Evolutionary conservation across 2,113 vertebrate species (phyloP).

Genomic region (Cynoglossus semilaevis): DNA sequence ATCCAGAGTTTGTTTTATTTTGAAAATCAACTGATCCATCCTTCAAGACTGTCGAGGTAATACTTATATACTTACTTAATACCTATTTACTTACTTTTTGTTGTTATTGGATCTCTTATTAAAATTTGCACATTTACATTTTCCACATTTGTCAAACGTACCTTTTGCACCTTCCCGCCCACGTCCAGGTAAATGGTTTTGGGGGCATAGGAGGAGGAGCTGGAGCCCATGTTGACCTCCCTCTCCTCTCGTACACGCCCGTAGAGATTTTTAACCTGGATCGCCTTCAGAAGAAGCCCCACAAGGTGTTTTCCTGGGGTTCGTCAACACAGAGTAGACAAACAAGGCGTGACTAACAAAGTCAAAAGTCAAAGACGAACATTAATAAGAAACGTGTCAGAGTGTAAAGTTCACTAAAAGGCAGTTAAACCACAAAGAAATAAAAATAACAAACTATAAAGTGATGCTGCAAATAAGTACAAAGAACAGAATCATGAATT

Average conservation of each 20-base stretch:
- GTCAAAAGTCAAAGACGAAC: neutral
- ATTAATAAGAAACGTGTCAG: neutral
- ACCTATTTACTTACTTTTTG: too few relatives aligned
- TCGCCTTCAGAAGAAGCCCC: slow-evolving; percentile 1
- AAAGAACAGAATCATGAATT: neutral
- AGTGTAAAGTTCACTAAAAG: too few relatives aligned
- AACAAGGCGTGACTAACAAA: neutral
- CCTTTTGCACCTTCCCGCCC: slow-evolving; percentile 78
- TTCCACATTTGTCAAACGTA: slow-evolving; percentile 25
- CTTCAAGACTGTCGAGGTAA: too few relatives aligned
- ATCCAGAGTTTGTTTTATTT: too few relatives aligned
- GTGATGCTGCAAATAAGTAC: neutral
- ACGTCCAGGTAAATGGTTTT: slow-evolving; percentile 77
- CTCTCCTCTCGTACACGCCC: slow-evolving; percentile 38
- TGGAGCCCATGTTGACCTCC: slow-evolving; percentile 74
- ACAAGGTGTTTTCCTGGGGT: neutral
- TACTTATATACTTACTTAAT: too few relatives aligned
- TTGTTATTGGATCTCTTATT: too few relatives aligned
- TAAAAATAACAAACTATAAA: too few relatives aligned
- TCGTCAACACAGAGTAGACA: neutral
- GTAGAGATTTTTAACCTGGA: slow-evolving; percentile 6
- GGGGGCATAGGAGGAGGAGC: slow-evolving; percentile 74
- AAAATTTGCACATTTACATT: neutral
- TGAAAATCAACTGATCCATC: too few relatives aligned
- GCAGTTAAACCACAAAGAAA: too few relatives aligned